Percentiles rank a stretch among this genome's conserved stretches.
Evolutionary conservation across 2,888 invertebrate species (phyloP).

Genomic region (Lasiommata megera): DNA sequence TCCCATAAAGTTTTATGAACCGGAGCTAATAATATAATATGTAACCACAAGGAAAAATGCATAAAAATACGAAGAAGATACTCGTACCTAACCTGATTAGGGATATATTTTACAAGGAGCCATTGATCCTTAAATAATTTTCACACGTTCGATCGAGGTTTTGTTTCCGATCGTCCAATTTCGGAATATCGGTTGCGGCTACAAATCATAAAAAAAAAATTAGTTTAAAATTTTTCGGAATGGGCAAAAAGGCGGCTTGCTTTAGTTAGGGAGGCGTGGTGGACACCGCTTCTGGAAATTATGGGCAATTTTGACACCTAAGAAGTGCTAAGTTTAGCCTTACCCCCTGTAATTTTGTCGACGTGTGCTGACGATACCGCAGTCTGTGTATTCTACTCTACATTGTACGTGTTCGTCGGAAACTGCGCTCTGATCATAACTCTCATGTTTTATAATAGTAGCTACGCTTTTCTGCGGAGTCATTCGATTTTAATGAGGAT

Average conservation of each 20-base stretch:
- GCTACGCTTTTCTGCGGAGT: constrained; percentile 53
- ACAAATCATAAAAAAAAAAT: constrained; percentile 75
- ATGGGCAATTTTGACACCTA: constrained; percentile 80
- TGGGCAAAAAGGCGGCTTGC: constrained; percentile 73
- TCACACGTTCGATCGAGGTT: constrained; percentile 70
- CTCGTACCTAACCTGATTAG: neutral
- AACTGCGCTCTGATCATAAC: constrained; percentile 58
- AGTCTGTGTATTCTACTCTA: constrained; percentile 42
- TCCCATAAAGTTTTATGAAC: neutral
- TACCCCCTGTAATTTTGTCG: constrained; percentile 68
- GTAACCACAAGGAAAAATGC: neutral
- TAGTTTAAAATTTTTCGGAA: constrained; percentile 59
- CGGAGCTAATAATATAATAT: neutral
- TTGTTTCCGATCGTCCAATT: constrained; percentile 73
- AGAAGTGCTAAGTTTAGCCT: constrained; percentile 73
- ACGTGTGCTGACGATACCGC: constrained; percentile 58
- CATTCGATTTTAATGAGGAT: constrained; percentile 71
- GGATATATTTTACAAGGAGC: constrained; percentile 34
- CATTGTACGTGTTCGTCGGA: constrained; percentile 50
- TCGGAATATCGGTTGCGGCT: constrained; percentile 69
- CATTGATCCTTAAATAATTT: constrained; percentile 55
- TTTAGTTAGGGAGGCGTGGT: constrained; percentile 70
- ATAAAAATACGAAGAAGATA: no score
- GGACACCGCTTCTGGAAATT: constrained; percentile 64
- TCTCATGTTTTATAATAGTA: constrained; percentile 70